These are phyloP conservation scores for Drepana arcuata DNA, from an alignment of 1,140 invertebrate genomes.

Conservation along the genomic window DNA sequence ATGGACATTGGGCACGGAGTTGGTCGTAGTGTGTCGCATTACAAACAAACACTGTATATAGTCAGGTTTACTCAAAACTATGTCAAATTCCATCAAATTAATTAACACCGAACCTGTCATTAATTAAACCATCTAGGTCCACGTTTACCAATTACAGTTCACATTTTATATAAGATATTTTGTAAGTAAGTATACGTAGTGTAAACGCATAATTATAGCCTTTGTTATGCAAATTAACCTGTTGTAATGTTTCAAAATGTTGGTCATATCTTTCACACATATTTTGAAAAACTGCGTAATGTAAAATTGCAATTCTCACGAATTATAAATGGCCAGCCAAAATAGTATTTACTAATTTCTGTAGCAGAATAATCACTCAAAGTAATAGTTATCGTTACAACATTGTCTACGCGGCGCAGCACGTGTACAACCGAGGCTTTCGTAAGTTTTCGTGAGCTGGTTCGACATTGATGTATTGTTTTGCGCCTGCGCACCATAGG, in stretches of 20 bases:
- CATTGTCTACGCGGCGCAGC: constrained; percentile 8
- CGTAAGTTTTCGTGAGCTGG: constrained; percentile 49
- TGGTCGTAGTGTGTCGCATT: no score
- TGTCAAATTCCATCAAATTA: no score
- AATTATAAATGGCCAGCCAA: background rate
- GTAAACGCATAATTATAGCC: background rate
- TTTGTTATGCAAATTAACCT: background rate
- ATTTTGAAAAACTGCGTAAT: background rate
- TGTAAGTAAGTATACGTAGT: no score
- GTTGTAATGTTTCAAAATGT: background rate
- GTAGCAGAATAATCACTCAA: background rate
- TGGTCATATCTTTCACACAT: background rate
- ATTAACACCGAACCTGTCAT: no score
- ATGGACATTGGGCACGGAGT: no score
- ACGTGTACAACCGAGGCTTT: constrained; percentile 22
- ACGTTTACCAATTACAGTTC: no score
- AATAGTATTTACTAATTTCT: background rate
- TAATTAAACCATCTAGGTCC: no score
- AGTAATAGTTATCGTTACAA: constrained; percentile 9
- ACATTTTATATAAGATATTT: no score
- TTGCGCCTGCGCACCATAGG: constrained; percentile 13
- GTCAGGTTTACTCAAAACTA: no score
- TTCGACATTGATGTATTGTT: constrained; percentile 52
- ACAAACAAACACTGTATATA: no score
- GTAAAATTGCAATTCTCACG: background rate